These are phyloP conservation scores for Ptycholaimellus sp. DNA, from an alignment of 2,888 invertebrate species.

Conservation along the genomic window DNA sequence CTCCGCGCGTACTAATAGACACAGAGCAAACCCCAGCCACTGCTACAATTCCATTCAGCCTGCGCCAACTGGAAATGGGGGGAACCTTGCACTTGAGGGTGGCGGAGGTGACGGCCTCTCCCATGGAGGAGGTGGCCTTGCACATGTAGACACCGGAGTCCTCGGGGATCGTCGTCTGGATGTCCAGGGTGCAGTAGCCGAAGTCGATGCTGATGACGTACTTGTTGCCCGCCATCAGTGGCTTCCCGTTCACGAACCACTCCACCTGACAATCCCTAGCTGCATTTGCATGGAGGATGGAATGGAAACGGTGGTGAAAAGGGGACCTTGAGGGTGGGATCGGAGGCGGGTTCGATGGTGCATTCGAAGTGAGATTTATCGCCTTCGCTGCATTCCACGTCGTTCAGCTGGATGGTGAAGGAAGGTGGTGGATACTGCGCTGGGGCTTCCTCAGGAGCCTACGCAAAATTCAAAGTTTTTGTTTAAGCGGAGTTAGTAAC, in stretches of 20 bases:
- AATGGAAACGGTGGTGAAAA: too few relatives aligned
- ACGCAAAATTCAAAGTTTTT: constrained; percentile 2
- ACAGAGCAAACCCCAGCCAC: too few relatives aligned
- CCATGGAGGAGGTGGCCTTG: constrained; percentile 62
- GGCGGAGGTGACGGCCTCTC: constrained; percentile 81
- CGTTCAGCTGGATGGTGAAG: constrained; percentile 63
- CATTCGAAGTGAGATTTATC: constrained; percentile 83
- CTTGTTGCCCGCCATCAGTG: constrained; percentile 21
- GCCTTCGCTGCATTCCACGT: constrained; percentile 44
- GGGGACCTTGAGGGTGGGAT: constrained; percentile 59
- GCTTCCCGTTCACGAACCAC: constrained; percentile 24
- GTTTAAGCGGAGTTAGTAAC: neutral
- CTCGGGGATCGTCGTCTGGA: constrained; percentile 50
- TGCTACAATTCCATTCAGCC: too few relatives aligned
- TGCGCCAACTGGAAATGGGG: too few relatives aligned
- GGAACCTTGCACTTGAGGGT: constrained; percentile 38
- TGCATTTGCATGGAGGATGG: too few relatives aligned
- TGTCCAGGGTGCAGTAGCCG: constrained; percentile 69
- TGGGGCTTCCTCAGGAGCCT: constrained; percentile 11
- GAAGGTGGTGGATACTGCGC: constrained; percentile 14
- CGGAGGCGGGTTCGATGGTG: constrained; percentile 69
- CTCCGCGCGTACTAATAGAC: too few relatives aligned
- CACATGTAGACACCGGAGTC: constrained; percentile 91
- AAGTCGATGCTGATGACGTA: constrained; percentile 70
- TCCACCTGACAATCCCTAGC: constrained; percentile 55